Percentiles rank a stretch among this genome's conserved stretches.
phyloP scores from a whole-genome alignment of 2,797 vertebrate species.

The Carcharodon carcharias region DNA sequence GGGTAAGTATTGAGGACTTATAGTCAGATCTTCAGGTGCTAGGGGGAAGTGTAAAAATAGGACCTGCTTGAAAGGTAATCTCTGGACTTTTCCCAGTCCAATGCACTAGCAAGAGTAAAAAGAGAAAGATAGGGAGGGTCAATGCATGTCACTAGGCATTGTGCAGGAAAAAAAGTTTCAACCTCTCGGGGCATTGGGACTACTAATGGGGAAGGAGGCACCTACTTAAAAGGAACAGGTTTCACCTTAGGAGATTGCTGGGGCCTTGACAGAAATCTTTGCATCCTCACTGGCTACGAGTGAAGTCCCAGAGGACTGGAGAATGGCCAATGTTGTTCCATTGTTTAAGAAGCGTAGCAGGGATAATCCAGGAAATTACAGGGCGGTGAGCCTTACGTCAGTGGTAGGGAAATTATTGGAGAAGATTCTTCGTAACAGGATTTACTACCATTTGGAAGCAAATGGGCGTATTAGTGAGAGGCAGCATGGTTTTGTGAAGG shows the following conservation, averaged over 20 bases:
- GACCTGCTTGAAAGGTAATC: not conserved
- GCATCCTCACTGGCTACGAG: too few relatives aligned
- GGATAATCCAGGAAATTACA: too few relatives aligned
- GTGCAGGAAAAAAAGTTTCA: not conserved
- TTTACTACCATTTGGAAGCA: too few relatives aligned
- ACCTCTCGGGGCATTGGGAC: not conserved
- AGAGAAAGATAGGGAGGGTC: not conserved
- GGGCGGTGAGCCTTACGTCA: too few relatives aligned
- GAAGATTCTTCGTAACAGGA: too few relatives aligned
- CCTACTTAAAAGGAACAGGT: not conserved
- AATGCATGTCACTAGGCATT: not conserved
- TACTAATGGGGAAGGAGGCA: not conserved
- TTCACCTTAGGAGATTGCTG: not conserved
- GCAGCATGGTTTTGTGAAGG: too few relatives aligned
- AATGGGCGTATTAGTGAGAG: too few relatives aligned
- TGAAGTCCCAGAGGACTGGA: too few relatives aligned
- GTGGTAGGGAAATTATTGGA: too few relatives aligned
- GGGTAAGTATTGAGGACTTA: not conserved
- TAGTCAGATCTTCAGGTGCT: not conserved
- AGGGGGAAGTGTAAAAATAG: not conserved
- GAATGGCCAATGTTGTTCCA: too few relatives aligned
- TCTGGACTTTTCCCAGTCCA: not conserved
- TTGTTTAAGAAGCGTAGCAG: too few relatives aligned
- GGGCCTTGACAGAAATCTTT: too few relatives aligned
- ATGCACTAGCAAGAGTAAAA: not conserved